phyloP scores from a whole-genome alignment of 2,888 invertebrate species.

The Spodoptera exigua region DNA sequence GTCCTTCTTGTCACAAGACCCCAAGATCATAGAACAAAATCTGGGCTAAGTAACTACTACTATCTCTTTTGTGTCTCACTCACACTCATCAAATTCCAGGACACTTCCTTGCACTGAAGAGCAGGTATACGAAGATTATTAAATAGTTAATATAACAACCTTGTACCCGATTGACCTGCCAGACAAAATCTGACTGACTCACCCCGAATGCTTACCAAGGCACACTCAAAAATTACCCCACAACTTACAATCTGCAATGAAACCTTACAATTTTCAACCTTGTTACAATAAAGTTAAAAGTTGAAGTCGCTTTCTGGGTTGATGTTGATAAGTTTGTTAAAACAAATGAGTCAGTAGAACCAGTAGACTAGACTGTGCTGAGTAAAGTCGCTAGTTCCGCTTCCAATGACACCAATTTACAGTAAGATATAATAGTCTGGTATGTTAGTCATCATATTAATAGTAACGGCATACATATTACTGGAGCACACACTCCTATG shows the following conservation, averaged over 20 bases:
- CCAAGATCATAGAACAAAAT: no score
- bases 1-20: no score
- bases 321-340: slow-evolving; percentile 6
- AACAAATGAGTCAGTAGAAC: slow-evolving; percentile 44
- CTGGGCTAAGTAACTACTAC: neutral
- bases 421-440: slow-evolving; percentile 54
- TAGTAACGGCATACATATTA: slow-evolving; percentile 31
- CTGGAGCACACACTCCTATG: slow-evolving; percentile 13
- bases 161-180: slow-evolving; percentile 49
- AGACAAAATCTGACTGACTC: slow-evolving; percentile 55
- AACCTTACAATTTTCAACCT: slow-evolving; percentile 25
- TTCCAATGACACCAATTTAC: slow-evolving; percentile 73
- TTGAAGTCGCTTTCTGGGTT: neutral
- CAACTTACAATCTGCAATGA: neutral
- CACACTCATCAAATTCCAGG: neutral
- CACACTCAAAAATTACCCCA: slow-evolving; percentile 37
- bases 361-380: slow-evolving; percentile 49
- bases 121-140: slow-evolving; percentile 26
- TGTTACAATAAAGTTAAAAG: slow-evolving; percentile 9
- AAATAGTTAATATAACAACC: slow-evolving; percentile 34
- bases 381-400: slow-evolving; percentile 75
- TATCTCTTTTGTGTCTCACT: neutral
- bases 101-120: neutral
- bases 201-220: slow-evolving; percentile 45
- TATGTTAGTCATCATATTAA: slow-evolving; percentile 52